Conservation (phyloP, 2,888 invertebrate genomes). For the Odontocerum albicorne region DNA sequence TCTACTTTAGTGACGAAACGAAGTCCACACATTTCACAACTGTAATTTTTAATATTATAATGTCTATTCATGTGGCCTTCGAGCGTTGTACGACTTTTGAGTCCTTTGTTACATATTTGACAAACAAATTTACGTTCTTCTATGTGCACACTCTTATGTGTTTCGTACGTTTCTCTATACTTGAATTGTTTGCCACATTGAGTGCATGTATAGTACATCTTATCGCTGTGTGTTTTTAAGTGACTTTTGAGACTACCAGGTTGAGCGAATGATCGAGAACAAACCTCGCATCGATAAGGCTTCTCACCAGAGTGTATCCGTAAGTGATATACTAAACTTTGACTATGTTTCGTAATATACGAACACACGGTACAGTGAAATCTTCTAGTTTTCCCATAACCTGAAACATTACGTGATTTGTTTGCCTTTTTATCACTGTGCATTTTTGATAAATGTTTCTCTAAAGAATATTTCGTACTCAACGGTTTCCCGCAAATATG, state of each 20-base stretch:
- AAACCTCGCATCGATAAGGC: slow-evolving; percentile 49
- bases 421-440: slow-evolving; percentile 46
- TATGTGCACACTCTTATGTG: slow-evolving; percentile 48
- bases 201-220: slow-evolving; percentile 49
- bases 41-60: slow-evolving; percentile 51
- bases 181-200: slow-evolving; percentile 56
- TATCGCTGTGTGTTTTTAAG: slow-evolving; percentile 48
- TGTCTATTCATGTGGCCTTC: slow-evolving; percentile 51
- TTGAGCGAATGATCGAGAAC: slow-evolving; percentile 53
- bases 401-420: slow-evolving; percentile 45
- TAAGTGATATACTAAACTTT: slow-evolving; percentile 53
- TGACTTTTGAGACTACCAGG: slow-evolving; percentile 51
- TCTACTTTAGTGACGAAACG: slow-evolving; percentile 54
- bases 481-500: slow-evolving; percentile 23
- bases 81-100: slow-evolving; percentile 50
- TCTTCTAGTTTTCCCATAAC: slow-evolving; percentile 46
- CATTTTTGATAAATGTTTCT: slow-evolving; percentile 47
- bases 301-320: slow-evolving; percentile 52
- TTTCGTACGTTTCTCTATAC: slow-evolving; percentile 51
- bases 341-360: slow-evolving; percentile 52
- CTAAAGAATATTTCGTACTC: slow-evolving; percentile 36
- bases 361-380: slow-evolving; percentile 52
- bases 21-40: slow-evolving; percentile 54
- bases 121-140: slow-evolving; percentile 46
- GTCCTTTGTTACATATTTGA: slow-evolving; percentile 48